These are phyloP conservation scores for Onthophagus taurus DNA, from an alignment of 1,140 invertebrate species.

Conservation along the genomic window DNA sequence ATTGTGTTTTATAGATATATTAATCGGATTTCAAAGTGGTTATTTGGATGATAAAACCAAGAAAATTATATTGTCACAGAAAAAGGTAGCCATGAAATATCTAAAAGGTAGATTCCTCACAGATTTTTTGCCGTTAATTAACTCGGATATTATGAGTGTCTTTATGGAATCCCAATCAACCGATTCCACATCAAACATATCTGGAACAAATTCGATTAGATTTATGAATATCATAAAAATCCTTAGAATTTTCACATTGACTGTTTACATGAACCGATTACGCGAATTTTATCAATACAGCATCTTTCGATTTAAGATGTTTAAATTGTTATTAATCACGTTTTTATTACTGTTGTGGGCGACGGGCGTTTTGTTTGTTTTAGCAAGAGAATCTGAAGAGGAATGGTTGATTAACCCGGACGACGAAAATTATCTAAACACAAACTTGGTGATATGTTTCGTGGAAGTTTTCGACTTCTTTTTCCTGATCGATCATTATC, in stretches of 20 bases:
- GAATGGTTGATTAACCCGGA: background rate
- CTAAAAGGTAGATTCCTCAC: background rate
- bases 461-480: conserved; percentile 1
- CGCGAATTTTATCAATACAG: conserved; percentile 6
- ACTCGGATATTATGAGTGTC: background rate
- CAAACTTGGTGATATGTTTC: background rate
- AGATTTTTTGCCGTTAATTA: background rate
- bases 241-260: background rate
- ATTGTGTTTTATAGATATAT: conserved; percentile 2
- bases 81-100: conserved; percentile 2
- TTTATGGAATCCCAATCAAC: too few species aligned
- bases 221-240: background rate
- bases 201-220: background rate
- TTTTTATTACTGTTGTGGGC: conserved; percentile 4
- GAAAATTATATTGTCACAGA: background rate
- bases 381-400: background rate
- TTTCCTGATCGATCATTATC: conserved; percentile 1
- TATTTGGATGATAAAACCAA: background rate
- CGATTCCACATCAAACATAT: too few species aligned
- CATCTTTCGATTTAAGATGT: conserved; percentile 9
- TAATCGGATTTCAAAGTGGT: background rate
- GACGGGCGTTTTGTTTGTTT: conserved; percentile 1
- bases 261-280: conserved; percentile 3
- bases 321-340: background rate
- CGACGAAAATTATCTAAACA: background rate